phyloP scores from a whole-genome alignment of 2,113 vertebrate species.

The Platysternon megacephalum region DNA sequence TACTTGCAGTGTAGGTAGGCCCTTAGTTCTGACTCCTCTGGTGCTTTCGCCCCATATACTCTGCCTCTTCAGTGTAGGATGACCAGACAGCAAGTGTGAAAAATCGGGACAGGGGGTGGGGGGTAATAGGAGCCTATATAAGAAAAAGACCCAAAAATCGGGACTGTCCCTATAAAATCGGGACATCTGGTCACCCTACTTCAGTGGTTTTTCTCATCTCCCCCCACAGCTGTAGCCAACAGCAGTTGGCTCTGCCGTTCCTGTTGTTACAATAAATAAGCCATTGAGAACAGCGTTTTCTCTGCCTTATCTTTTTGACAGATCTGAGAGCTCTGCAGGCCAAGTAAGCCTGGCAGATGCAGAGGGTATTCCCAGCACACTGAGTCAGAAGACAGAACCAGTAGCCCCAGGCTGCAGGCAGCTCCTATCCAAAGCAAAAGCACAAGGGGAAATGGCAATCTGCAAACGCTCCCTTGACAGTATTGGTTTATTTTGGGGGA shows the following conservation, averaged over 20 bases:
- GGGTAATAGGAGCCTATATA: no score
- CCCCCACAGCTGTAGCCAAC: background rate
- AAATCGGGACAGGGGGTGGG: no score
- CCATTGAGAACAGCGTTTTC: background rate
- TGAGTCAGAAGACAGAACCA: rapidly evolving
- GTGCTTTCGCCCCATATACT: background rate
- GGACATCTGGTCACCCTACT: no score
- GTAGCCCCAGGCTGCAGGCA: rapidly evolving
- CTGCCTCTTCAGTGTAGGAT: background rate
- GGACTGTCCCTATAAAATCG: no score
- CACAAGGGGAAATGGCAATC: background rate
- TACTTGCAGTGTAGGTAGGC: background rate
- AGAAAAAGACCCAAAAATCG: no score
- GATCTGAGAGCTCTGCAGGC: rapidly evolving
- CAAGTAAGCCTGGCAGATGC: background rate
- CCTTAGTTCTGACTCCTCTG: background rate
- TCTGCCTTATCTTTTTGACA: conserved; percentile 6
- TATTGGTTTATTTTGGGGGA: background rate
- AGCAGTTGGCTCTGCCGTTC: background rate
- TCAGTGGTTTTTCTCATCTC: background rate
- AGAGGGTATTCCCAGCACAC: rapidly evolving
- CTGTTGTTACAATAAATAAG: background rate
- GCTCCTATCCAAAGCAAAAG: background rate
- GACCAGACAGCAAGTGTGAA: no score
- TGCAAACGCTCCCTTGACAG: background rate